These are phyloP conservation scores for Drosophila helvetica DNA, from an alignment of 2,888 invertebrate species.

Conservation along the genomic window DNA sequence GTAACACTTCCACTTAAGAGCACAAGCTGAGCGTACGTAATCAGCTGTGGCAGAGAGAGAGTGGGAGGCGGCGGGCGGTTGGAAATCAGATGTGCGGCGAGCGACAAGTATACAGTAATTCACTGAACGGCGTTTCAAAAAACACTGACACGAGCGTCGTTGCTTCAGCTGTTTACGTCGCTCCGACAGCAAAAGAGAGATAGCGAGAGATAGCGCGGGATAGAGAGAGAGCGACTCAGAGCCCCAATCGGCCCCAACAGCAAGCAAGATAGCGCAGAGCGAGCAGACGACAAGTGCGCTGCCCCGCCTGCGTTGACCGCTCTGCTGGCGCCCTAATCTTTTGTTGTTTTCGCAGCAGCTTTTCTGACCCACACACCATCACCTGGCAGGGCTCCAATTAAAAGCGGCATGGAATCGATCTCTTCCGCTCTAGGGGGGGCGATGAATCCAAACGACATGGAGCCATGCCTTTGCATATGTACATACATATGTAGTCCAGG, in stretches of 20 bases:
- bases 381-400: neutral
- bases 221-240: slow-evolving; percentile 1
- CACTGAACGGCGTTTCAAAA: slow-evolving; percentile 65
- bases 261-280: slow-evolving; percentile 14
- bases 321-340: neutral
- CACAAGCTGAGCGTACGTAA: slow-evolving; percentile 11
- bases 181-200: slow-evolving; percentile 10
- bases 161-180: slow-evolving; percentile 43
- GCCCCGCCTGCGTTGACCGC: neutral
- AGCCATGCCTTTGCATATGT: neutral
- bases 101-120: slow-evolving; percentile 27
- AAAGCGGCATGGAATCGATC: neutral
- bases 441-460: neutral
- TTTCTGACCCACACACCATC: too few species aligned
- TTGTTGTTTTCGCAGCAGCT: neutral
- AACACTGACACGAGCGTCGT: slow-evolving; percentile 58
- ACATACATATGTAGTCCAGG: neutral
- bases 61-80: neutral
- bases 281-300: neutral
- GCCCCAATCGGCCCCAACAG: slow-evolving; percentile 20
- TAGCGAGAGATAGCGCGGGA: neutral
- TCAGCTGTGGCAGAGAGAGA: slow-evolving; percentile 24
- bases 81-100: slow-evolving; percentile 8
- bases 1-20: slow-evolving; percentile 36
- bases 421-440: neutral